Base-by-base conservation (phyloP, 1,140 invertebrate species). In the Grapholita molesta region DNA sequence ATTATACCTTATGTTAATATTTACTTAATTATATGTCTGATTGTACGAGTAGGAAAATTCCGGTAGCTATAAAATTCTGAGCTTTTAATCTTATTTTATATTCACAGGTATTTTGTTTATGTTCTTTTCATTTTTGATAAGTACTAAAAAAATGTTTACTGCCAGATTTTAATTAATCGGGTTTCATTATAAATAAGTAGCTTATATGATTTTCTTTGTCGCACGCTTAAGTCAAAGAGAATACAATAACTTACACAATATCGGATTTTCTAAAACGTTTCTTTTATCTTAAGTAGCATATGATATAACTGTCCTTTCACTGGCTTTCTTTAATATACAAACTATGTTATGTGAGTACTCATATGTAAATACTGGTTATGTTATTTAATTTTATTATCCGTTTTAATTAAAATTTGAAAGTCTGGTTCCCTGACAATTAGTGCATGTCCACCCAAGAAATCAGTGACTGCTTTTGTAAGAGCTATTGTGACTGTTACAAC, bases 371-470 rank as follows among this genome's bases (percentile, higher is more conserved):
- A 5, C n/a, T 18, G 55, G 55, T 61, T 61, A 28, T 61, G 25
- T 28, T 30, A 28, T 61, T 61, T 61, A 3, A n/a, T 61, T 61
- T 61, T 1, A 28, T 12, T 30, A 21, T 30, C 55, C 18, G 42
- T 9, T 21, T 48, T 61, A 61, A 32, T 61, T 61, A 30, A 32
- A 61, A 61, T 61, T 61, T 61, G 55, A 61, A 61, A 61, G 55
- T 61, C n/a, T 61, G 55, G 53, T 55, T 55, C 55, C 15, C 55
- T 25, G 55, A 61, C 25, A 61, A 32, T 61, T 61, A 61, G 55
- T 61, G 55, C 55, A 61, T 61, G 55, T 61, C 55, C 21, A 28
- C 24, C 24, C 21, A 12, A 57, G n/a, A 61, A 61, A n/a, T n/a
- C 12, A 24, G 53, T 61, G 15, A 5, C 55, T 25, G 23, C 24